Base-by-base conservation (phyloP, 2,113 vertebrate species). In the Sialia sialis region DNA sequence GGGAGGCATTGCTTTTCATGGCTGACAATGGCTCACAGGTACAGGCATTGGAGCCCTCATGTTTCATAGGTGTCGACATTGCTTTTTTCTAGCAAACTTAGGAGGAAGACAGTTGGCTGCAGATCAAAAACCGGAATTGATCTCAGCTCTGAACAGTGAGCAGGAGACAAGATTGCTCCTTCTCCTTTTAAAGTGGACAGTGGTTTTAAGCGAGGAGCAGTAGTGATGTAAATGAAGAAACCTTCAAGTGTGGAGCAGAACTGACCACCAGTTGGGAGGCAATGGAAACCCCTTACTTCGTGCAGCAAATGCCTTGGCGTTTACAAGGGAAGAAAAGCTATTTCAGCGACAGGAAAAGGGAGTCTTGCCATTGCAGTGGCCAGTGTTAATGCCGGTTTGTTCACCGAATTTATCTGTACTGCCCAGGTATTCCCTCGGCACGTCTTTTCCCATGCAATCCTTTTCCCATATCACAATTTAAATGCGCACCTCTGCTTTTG, bases 31-130 rank as follows among this genome's bases (percentile, higher is more conserved):
- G 13, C 60, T 80, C 32, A 26, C 7, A n/a, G 43, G 9, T 11
- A 34, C 38, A 77, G 67, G 49, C 26, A 62, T 58, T 30, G 43
- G 60, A 58, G 17, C 9, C 18, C 21, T 60, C 7, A 1, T 22
- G 30, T 78, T 81, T 59, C 23, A 16, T 2, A 55, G 39, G 12
- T 1, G 0, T 20, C 7, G 4, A 19, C 7, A 1, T 7, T 21
- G 41, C 38, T 46, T 55, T 75, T 59, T 60, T 39, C 81, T 7
- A 26, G 67, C 21, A 66, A 18, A 60, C n/a, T 44, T 2, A 0
- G 32, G 30, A 74, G 77, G 14, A 52, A 74, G 8, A 26, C 9
- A 27, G n/a, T 1, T 63, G 80, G 34, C 59, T 82, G 54, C 9
- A 27, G 44, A 64, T 80, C 76, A 58, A 85, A 70, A 63, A 26